These are phyloP conservation scores for Anastrepha obliqua DNA, from an alignment of 1,140 invertebrate species.

Conservation along the genomic window DNA sequence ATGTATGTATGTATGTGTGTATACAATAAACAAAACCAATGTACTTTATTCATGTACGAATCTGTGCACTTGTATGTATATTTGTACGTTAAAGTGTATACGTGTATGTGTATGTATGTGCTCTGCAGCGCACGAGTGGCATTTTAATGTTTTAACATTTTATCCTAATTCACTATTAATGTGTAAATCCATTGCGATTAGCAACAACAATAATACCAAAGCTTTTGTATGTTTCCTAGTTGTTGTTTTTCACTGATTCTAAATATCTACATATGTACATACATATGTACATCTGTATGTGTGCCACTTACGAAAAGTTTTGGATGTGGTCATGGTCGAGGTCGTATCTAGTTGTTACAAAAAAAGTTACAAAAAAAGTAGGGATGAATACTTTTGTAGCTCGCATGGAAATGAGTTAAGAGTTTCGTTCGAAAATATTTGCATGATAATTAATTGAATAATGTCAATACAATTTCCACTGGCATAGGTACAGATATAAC, in stretches of 20 bases:
- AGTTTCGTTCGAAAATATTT: constrained; percentile 67
- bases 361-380: not conserved
- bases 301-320: not conserved
- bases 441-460: constrained; percentile 74
- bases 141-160: constrained; percentile 44
- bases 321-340: constrained; percentile 14
- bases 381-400: not conserved
- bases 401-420: not conserved
- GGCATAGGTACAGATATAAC: constrained; percentile 59
- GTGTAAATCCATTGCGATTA: constrained; percentile 38
- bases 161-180: constrained; percentile 58
- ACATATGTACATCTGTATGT: not conserved
- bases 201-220: constrained; percentile 4
- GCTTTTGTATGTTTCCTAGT: not conserved
- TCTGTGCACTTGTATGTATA: not conserved
- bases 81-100: not conserved
- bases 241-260: not conserved
- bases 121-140: constrained; percentile 29
- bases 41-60: not conserved
- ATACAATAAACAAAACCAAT: too few species aligned
- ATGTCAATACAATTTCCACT: constrained; percentile 74
- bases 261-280: not conserved
- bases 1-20: constrained; percentile 6
- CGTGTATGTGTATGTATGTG: not conserved
- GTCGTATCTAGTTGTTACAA: not conserved